These are phyloP conservation scores for Chlamydotis undulata DNA, from an alignment of 2,113 vertebrate genomes.

Conservation along the genomic window DNA sequence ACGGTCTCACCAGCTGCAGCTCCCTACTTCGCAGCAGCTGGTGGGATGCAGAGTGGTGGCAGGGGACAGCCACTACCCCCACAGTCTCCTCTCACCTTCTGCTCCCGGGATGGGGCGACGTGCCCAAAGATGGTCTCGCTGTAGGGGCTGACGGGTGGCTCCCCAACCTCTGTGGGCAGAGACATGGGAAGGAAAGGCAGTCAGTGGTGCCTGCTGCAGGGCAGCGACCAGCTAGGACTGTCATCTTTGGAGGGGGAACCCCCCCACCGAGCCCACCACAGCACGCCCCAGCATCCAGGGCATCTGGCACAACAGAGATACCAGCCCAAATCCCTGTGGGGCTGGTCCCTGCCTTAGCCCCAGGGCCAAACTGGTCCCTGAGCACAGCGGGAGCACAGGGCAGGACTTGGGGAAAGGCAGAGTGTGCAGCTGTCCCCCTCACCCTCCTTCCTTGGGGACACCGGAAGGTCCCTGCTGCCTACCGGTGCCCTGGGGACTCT, in stretches of 20 bases:
- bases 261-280: neutral
- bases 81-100: slow-evolving; percentile 71
- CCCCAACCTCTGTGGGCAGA: neutral
- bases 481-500: neutral
- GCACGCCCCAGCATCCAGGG: accelerated
- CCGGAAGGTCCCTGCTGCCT: accelerated
- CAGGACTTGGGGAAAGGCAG: neutral
- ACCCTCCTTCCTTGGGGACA: neutral
- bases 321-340: accelerated
- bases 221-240: neutral
- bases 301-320: neutral
- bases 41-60: neutral
- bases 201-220: neutral
- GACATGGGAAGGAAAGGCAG: neutral
- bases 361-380: accelerated
- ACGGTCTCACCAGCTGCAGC: accelerated
- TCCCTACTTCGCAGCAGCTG: neutral
- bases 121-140: slow-evolving; percentile 82
- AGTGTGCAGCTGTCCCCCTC: neutral
- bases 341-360: neutral
- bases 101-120: neutral
- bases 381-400: accelerated
- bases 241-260: neutral
- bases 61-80: neutral
- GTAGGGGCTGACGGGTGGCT: slow-evolving; percentile 82